Conservation (phyloP, 2,888 invertebrate genomes). For the Microplitis manilae region DNA sequence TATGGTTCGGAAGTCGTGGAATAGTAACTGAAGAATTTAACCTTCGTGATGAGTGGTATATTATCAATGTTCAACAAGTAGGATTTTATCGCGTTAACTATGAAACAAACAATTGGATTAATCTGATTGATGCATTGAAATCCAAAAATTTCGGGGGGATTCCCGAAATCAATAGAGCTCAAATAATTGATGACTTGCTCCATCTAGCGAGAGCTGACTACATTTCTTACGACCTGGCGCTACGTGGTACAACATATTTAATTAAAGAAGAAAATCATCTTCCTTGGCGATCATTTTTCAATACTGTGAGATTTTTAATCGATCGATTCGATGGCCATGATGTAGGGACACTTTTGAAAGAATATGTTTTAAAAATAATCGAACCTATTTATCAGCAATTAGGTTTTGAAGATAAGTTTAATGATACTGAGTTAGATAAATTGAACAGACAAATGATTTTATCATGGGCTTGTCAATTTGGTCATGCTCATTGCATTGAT, state of each 20-base stretch:
- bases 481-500: conserved; percentile 75
- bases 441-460: conserved; percentile 77
- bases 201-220: conserved; percentile 81
- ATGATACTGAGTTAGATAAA: conserved; percentile 75
- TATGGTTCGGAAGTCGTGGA: conserved; percentile 72
- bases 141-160: conserved; percentile 72
- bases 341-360: conserved; percentile 30
- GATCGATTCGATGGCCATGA: conserved; percentile 55
- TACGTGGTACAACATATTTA: conserved; percentile 81
- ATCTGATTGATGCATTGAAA: conserved; percentile 72
- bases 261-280: conserved; percentile 79
- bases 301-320: conserved; percentile 68
- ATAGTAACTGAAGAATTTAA: conserved; percentile 57
- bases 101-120: conserved; percentile 75
- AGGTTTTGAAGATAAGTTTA: conserved; percentile 72
- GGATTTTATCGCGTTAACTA: conserved; percentile 77
- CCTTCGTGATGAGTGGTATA: conserved; percentile 55
- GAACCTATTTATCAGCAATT: conserved; percentile 72
- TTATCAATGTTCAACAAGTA: conserved; percentile 59
- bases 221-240: conserved; percentile 76
- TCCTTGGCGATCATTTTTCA: conserved; percentile 80
- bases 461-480: conserved; percentile 79
- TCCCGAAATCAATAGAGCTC: conserved; percentile 81
- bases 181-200: conserved; percentile 86
- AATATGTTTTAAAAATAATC: conserved; percentile 71